Evolutionary conservation across 2,888 invertebrate genomes (phyloP).

Genomic region (Aromia moschata): DNA sequence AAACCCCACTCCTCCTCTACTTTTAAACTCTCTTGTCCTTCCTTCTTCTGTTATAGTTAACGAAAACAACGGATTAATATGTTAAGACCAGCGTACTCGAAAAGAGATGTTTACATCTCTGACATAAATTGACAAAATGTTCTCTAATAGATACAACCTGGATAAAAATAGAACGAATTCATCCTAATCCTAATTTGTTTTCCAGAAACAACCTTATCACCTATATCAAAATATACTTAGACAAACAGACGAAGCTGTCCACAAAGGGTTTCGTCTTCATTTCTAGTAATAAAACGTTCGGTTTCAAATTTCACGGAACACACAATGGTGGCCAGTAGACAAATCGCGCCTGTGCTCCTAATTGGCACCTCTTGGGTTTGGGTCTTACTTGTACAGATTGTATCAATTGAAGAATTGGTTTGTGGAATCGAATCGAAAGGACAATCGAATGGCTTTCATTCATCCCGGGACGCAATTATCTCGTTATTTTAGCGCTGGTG

Average conservation of each 20-base stretch:
- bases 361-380: constrained; percentile 14
- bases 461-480: constrained; percentile 23
- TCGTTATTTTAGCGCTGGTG: constrained; percentile 22
- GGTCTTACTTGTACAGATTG: constrained; percentile 21
- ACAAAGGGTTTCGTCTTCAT: constrained; percentile 13
- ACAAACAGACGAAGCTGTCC: constrained; percentile 2
- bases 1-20: too few relatives aligned
- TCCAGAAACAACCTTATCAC: constrained; percentile 26
- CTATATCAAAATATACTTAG: constrained; percentile 25
- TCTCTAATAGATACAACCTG: constrained; percentile 20
- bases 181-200: constrained; percentile 28
- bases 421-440: constrained; percentile 24
- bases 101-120: background rate
- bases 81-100: background rate
- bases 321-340: constrained; percentile 7
- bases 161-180: constrained; percentile 24
- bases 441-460: constrained; percentile 31
- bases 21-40: too few relatives aligned
- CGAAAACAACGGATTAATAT: background rate
- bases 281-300: constrained; percentile 12
- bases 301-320: constrained; percentile 12
- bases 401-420: constrained; percentile 35
- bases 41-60: too few relatives aligned
- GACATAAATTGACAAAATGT: constrained; percentile 19
- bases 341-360: constrained; percentile 15